Evolutionary conservation across 2,888 invertebrate genomes (phyloP), one percentile per base, ranked within the genome.

Genomic region (Epirrhoe tristata): DNA sequence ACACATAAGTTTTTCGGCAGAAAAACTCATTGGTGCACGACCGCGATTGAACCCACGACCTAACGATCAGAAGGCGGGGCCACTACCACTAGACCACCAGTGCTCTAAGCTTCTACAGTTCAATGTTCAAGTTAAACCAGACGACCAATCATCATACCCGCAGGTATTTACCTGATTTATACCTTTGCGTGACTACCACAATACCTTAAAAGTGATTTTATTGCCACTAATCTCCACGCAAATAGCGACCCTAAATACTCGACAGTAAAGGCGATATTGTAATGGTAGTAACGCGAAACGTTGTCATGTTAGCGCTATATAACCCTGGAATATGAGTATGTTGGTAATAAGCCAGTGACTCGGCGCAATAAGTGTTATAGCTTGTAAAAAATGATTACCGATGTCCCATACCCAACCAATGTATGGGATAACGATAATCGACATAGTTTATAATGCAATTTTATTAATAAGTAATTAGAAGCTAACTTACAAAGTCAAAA

Each of bases 191-290:
- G 91, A 90, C 91, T 84, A 68, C 76, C 76, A 73, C 83, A 87
- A 88, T 88, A 86, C 81, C 81, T 86, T 80, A 86, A 88, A 90
- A 90, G 86, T 89, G 88, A 88, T 89, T 88, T 90, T 87, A 88
- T 83, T 81, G 80, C 82, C 77, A 78, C 76, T 79, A 78, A 74
- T 75, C 76, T 74, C 67, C 80, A 82, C 73, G 72, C 81, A 70
- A 86, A 82, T 80, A 66, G 81, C 75, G 72, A 81, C 87, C 83
- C 75, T 86, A 85, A 74, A 62, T 51, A 69, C 63, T 63, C 65
- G 53, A 46, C 16, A 60, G 74, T 85, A 83, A 75, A 81, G 84
- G 75, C 76, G 71, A 81, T 78, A 84, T 84, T 84, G 65, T 77
- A 72, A 73, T 70, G 70, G 70, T 36, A 39, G 36, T 7, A 67